These are phyloP conservation scores for Betta splendens DNA, from an alignment of 2,797 vertebrate genomes.

Conservation along the genomic window DNA sequence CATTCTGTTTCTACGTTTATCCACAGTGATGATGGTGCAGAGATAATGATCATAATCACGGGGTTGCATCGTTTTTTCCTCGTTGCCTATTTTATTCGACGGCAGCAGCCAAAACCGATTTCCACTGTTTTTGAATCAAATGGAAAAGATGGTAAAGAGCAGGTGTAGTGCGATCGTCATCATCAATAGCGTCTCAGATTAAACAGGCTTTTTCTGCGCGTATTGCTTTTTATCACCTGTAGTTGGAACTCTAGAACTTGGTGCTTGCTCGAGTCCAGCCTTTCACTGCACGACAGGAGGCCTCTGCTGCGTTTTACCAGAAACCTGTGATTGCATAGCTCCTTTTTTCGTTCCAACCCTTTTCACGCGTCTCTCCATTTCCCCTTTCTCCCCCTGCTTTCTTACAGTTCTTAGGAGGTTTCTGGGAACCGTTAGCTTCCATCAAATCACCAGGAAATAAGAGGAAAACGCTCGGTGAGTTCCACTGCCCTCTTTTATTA, in stretches of 20 bases:
- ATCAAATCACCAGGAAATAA: slow-evolving; percentile 72
- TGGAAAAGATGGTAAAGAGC: slow-evolving; percentile 24
- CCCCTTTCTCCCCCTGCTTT: slow-evolving; percentile 7
- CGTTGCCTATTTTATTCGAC: not conserved
- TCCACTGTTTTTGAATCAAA: not conserved
- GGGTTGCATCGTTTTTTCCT: not conserved
- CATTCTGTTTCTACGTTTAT: not conserved
- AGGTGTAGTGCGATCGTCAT: slow-evolving; percentile 58
- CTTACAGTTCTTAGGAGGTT: slow-evolving; percentile 75
- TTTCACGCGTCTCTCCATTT: not conserved
- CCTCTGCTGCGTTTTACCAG: slow-evolving; percentile 61
- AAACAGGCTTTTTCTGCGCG: slow-evolving; percentile 31
- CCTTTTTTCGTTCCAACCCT: slow-evolving; percentile 22
- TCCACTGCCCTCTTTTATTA: not conserved
- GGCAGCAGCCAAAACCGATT: not conserved
- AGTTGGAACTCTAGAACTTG: slow-evolving; percentile 63
- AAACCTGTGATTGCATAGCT: slow-evolving; percentile 71
- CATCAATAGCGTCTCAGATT: slow-evolving; percentile 61
- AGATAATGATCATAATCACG: not conserved
- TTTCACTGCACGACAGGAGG: slow-evolving; percentile 65
- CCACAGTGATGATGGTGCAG: not conserved
- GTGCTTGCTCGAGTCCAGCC: slow-evolving; percentile 39
- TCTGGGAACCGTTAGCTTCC: slow-evolving; percentile 66
- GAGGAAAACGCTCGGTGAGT: slow-evolving; percentile 81
- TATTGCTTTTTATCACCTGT: slow-evolving; percentile 50